phyloP scores from a whole-genome alignment of 2,797 vertebrate genomes.

The Rhinella marina region DNA sequence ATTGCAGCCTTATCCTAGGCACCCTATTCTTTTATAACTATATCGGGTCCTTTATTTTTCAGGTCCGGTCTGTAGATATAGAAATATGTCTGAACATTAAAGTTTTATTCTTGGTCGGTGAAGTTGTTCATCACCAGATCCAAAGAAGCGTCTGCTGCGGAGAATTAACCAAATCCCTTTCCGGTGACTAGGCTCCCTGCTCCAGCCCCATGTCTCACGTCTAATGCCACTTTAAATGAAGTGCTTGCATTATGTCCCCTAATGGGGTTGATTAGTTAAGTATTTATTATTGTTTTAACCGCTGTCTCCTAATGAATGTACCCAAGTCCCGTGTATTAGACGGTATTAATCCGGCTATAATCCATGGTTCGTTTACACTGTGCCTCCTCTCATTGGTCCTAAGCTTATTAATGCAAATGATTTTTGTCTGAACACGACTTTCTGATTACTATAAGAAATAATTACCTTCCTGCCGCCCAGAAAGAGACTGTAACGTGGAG shows the following conservation, averaged over 20 bases:
- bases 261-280: constrained; percentile 59
- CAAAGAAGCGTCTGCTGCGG: constrained; percentile 1
- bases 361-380: constrained; percentile 78
- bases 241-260: constrained; percentile 71
- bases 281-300: constrained; percentile 70
- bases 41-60: too few relatives aligned
- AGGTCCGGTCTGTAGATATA: too few relatives aligned
- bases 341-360: constrained; percentile 78
- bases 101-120: neutral
- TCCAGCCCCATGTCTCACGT: neutral
- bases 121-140: neutral
- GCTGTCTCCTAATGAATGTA: constrained; percentile 78
- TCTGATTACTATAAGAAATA: constrained; percentile 76
- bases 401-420: constrained; percentile 82
- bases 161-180: constrained; percentile 35
- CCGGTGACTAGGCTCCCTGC: neutral
- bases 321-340: constrained; percentile 75
- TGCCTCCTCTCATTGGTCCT: constrained; percentile 72
- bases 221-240: constrained; percentile 70
- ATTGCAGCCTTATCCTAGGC: too few relatives aligned
- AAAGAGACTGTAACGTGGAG: constrained; percentile 34
- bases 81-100: neutral
- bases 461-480: constrained; percentile 72
- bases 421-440: constrained; percentile 78
- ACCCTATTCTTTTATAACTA: too few relatives aligned